Conservation (phyloP, 2,888 invertebrate species). For the Tipula unca region DNA sequence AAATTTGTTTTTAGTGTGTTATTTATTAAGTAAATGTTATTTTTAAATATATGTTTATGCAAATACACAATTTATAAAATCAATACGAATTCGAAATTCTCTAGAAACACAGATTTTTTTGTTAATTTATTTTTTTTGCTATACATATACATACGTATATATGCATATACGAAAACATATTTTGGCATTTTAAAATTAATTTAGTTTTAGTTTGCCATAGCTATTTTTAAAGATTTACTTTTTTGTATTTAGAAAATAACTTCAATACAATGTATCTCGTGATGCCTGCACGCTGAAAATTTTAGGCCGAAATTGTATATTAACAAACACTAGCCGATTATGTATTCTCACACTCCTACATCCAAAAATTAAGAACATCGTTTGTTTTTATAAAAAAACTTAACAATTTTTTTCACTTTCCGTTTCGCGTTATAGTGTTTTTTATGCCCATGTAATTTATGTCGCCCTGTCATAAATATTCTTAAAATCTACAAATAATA, state of each 20-base stretch:
- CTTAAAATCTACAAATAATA: neutral
- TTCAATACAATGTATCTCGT: no score
- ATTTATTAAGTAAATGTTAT: neutral
- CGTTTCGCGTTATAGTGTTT: neutral
- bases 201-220: neutral
- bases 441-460: neutral
- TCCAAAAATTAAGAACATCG: neutral
- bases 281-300: no score
- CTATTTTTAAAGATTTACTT: neutral
- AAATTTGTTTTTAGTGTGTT: neutral
- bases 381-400: neutral
- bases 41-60: constrained; percentile 9
- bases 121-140: neutral
- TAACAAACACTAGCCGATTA: neutral
- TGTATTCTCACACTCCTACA: neutral
- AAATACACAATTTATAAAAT: neutral
- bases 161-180: no score
- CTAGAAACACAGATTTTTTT: neutral
- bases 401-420: neutral
- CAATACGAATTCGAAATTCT: neutral
- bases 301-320: no score
- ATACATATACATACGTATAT: no score
- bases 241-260: no score
- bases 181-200: neutral
- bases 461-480: neutral